phyloP scores from a whole-genome alignment of 1,140 invertebrate species.

The Notospermus geniculatus region DNA sequence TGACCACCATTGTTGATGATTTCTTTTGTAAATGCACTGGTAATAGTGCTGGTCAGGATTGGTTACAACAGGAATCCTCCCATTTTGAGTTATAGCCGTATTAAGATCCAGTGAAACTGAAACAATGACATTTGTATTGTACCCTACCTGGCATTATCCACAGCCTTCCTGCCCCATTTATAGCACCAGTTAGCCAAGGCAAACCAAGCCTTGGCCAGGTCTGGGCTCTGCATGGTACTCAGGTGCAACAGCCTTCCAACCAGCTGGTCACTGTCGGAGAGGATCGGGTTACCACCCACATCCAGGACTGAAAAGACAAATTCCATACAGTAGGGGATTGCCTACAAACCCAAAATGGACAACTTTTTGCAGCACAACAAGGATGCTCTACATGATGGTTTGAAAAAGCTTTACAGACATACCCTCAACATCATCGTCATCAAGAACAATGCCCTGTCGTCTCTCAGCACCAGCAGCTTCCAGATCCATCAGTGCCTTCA shows the following conservation, averaged over 20 bases:
- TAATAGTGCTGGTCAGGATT: no score
- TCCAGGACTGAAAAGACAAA: conserved; percentile 28
- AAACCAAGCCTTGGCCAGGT: conserved; percentile 79
- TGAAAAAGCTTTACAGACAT: no score
- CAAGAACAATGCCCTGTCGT: conserved; percentile 26
- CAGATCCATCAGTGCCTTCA: conserved; percentile 39
- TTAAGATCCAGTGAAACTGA: no score
- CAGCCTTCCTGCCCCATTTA: conserved; percentile 80
- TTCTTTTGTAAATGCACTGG: no score
- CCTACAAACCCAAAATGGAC: no score
- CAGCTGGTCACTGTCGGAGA: conserved; percentile 73
- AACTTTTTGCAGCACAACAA: no score
- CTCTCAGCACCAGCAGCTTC: conserved; percentile 32
- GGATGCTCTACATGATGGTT: no score
- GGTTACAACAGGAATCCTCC: no score
- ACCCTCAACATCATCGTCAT: conserved; percentile 18
- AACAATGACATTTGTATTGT: no score
- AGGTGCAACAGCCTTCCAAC: conserved; percentile 80
- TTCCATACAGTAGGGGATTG: no score
- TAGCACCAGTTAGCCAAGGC: conserved; percentile 70
- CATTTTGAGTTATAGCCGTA: no score
- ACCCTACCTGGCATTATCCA: conserved; percentile 62
- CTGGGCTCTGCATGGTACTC: conserved; percentile 75
- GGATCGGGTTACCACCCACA: conserved; percentile 36
- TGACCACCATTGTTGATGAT: no score